These are phyloP conservation scores for Mycetomoellerius zeteki DNA, from an alignment of 1,140 invertebrate species.

Conservation along the genomic window DNA sequence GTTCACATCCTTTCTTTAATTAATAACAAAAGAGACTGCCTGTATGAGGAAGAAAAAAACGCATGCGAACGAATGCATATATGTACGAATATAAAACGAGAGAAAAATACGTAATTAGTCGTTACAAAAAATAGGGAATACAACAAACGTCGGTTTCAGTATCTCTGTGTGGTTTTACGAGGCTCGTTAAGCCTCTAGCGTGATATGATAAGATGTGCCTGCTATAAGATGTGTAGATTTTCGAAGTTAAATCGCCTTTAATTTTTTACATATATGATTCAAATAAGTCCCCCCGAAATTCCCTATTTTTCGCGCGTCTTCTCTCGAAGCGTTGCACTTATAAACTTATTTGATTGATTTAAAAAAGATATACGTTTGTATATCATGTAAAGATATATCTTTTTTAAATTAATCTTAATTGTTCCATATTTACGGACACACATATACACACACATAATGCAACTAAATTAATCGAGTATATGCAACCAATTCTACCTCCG, in stretches of 20 bases:
- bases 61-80: slow-evolving; percentile 31
- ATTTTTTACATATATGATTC: slow-evolving; percentile 80
- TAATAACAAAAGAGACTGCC: slow-evolving; percentile 55
- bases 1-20: slow-evolving; percentile 65
- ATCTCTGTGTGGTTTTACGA: slow-evolving; percentile 78
- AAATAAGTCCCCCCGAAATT: slow-evolving; percentile 65
- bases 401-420: slow-evolving; percentile 1
- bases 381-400: background rate
- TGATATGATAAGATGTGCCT: slow-evolving; percentile 87
- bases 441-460: background rate
- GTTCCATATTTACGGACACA: background rate
- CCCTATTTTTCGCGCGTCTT: slow-evolving; percentile 65
- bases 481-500: background rate
- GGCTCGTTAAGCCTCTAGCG: slow-evolving; percentile 85
- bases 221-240: slow-evolving; percentile 84
- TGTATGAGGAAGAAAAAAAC: slow-evolving; percentile 24
- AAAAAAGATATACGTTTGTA: no score
- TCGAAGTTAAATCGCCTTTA: slow-evolving; percentile 83
- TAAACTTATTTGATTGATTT: no score
- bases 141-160: slow-evolving; percentile 76
- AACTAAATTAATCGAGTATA: background rate
- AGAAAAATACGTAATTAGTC: slow-evolving; percentile 66
- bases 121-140: slow-evolving; percentile 62
- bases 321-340: slow-evolving; percentile 31
- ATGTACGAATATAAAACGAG: slow-evolving; percentile 16